Percentiles rank a stretch among this genome's conserved stretches.
Conservation (phyloP, 2,888 invertebrate species). For the Notocelia uddmanniana region DNA sequence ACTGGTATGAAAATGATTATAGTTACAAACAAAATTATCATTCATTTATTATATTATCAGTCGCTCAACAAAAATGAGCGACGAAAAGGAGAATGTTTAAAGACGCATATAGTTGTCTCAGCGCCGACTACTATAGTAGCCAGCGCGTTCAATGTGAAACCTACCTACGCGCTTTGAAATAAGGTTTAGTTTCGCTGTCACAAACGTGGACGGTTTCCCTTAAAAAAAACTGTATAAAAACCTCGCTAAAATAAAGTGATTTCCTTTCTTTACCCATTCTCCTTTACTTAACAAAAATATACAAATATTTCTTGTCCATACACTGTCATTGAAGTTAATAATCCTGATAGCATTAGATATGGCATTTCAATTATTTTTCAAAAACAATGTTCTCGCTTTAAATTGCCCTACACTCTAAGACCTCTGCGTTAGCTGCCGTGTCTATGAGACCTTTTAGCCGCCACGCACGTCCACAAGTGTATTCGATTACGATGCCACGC, state of each 20-base stretch:
- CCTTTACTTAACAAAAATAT: constrained; percentile 10
- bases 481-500: not conserved
- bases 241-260: not conserved
- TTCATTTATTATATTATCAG: not conserved
- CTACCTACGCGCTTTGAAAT: not conserved
- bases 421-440: no score
- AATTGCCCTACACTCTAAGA: not conserved
- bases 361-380: not conserved
- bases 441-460: no score
- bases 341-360: not conserved
- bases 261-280: not conserved
- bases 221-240: not conserved
- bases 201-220: not conserved
- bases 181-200: not conserved
- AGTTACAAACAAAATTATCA: constrained; percentile 15
- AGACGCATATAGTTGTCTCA: not conserved
- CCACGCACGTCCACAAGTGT: no score
- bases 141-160: not conserved
- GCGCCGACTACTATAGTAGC: not conserved
- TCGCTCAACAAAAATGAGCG: not conserved
- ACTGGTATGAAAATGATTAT: constrained; percentile 43
- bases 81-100: constrained; percentile 4
- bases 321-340: constrained; percentile 2
- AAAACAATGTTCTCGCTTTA: not conserved
- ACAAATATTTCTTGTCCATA: not conserved